These are phyloP conservation scores for Fabriciana adippe DNA, from an alignment of 2,888 invertebrate species.

Conservation along the genomic window DNA sequence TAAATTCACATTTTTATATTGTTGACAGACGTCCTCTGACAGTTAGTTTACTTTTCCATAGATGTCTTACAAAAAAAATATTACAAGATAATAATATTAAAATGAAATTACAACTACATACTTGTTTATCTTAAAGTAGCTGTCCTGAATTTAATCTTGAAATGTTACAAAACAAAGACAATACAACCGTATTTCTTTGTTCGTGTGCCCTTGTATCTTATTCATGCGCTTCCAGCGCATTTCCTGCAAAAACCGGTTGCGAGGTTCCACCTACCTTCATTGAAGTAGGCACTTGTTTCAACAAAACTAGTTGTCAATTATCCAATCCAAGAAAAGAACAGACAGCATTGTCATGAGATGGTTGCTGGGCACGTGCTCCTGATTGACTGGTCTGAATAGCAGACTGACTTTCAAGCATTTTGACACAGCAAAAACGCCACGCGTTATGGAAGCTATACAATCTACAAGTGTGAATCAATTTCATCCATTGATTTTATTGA, in stretches of 20 bases:
- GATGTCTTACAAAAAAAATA: too few relatives aligned
- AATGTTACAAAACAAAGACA: slow-evolving; percentile 21
- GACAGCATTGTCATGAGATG: slow-evolving; percentile 60
- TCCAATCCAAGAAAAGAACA: slow-evolving; percentile 57
- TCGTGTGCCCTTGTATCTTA: slow-evolving; percentile 36
- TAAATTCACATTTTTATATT: too few relatives aligned
- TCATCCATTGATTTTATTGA: slow-evolving; percentile 79
- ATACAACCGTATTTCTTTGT: slow-evolving; percentile 34
- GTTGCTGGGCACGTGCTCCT: slow-evolving; percentile 61
- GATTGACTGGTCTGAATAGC: slow-evolving; percentile 71
- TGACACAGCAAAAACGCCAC: slow-evolving; percentile 70
- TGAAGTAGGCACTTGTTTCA: slow-evolving; percentile 45
- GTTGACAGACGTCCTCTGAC: too few relatives aligned
- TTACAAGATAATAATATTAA: neutral
- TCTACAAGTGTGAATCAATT: slow-evolving; percentile 80
- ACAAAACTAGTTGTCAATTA: slow-evolving; percentile 57
- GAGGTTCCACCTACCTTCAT: slow-evolving; percentile 47
- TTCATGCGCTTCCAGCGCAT: slow-evolving; percentile 41
- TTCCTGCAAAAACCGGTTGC: slow-evolving; percentile 60
- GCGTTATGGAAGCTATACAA: slow-evolving; percentile 72
- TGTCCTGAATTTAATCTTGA: slow-evolving; percentile 27
- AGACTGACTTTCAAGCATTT: slow-evolving; percentile 75
- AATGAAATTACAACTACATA: neutral
- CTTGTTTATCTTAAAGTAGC: neutral
- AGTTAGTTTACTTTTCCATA: too few relatives aligned